Conservation (phyloP, 2,888 invertebrate genomes). For the Limnephilus rhombicus region DNA sequence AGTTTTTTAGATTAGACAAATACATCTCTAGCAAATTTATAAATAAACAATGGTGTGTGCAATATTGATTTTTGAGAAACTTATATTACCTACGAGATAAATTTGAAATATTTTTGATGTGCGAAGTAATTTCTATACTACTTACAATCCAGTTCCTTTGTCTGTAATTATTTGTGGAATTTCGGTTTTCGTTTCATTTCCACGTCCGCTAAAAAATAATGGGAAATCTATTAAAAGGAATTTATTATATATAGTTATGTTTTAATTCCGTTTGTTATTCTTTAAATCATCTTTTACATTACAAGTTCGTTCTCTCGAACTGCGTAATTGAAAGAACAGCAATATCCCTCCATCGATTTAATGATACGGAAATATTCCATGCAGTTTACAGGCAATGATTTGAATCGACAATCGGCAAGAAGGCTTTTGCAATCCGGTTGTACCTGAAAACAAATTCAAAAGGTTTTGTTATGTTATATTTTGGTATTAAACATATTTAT, state of each 20-base stretch:
- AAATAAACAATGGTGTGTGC: too few relatives aligned
- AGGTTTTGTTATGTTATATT: too few relatives aligned
- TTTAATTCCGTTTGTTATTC: too few relatives aligned
- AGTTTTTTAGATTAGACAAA: too few relatives aligned
- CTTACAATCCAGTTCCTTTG: constrained; percentile 49
- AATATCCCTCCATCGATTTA: constrained; percentile 67
- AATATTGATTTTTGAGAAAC: too few relatives aligned
- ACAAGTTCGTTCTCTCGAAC: background rate
- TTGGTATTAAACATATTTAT: too few relatives aligned
- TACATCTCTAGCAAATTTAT: too few relatives aligned
- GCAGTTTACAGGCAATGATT: constrained; percentile 39
- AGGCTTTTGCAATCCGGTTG: constrained; percentile 52
- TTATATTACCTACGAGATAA: background rate
- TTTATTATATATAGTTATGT: background rate
- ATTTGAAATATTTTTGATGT: background rate
- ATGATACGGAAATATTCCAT: constrained; percentile 48
- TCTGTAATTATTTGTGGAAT: background rate
- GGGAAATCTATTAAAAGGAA: background rate
- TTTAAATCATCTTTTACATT: background rate
- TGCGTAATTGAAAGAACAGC: constrained; percentile 70
- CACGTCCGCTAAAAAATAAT: background rate
- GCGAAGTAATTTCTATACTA: background rate
- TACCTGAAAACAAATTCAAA: background rate
- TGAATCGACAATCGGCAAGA: constrained; percentile 53
- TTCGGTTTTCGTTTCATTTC: background rate